Conservation (phyloP, 30 jellyfish, hydroid and myxozoan genomes). For the Chrysaora quinquecirrha region DNA sequence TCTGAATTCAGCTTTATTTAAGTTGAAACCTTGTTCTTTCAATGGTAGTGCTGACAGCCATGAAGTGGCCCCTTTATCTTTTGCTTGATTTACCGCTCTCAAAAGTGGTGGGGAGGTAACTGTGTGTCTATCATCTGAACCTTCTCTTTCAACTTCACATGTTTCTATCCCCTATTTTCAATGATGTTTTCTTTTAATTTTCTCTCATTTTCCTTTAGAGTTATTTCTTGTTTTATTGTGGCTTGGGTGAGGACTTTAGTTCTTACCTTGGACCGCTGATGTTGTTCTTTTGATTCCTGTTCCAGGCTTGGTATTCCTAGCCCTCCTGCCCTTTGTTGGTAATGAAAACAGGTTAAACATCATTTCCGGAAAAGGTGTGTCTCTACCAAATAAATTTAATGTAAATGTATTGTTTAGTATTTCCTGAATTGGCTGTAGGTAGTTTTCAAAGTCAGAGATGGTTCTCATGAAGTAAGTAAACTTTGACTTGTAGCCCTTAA, state of each 20-base stretch:
- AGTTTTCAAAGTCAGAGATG: neutral
- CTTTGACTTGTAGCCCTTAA: conserved; percentile 24
- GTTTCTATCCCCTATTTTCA: neutral
- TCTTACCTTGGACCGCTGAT: neutral
- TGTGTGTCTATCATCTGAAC: neutral
- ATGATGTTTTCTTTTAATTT: neutral
- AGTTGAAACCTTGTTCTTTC: conserved; percentile 14
- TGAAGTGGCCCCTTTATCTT: neutral
- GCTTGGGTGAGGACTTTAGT: conserved; percentile 3
- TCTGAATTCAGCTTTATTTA: conserved; percentile 19
- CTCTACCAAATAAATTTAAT: neutral
- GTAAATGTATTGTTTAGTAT: neutral
- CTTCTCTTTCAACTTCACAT: neutral
- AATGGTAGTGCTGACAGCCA: conserved; percentile 23
- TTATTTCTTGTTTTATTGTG: neutral
- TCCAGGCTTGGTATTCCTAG: too few species aligned
- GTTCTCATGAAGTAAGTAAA: conserved; percentile 31
- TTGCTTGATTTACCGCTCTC: neutral
- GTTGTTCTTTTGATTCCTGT: neutral
- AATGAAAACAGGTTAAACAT: neutral
- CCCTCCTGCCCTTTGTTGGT: too few species aligned
- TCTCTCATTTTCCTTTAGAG: neutral
- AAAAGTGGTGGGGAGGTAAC: conserved; percentile 4
- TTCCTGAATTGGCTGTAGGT: neutral
- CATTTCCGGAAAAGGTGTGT: conserved; percentile 2